These are phyloP conservation scores for Notamacropus eugenii DNA, from an alignment of 2,797 vertebrate species.

Conservation along the genomic window DNA sequence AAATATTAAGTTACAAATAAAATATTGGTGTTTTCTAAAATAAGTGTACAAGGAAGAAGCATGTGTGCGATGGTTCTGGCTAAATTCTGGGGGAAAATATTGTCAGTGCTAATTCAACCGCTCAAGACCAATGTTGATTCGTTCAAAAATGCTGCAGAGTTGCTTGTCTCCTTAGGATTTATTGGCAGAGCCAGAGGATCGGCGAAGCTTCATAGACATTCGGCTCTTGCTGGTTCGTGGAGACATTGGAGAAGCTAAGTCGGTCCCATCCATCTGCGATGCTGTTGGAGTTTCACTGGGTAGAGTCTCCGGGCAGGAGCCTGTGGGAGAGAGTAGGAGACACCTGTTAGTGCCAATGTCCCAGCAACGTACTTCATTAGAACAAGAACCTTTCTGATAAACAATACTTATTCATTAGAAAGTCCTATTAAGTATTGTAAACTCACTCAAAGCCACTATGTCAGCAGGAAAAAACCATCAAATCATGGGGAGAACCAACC, in stretches of 20 bases:
- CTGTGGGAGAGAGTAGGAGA: conserved; percentile 85
- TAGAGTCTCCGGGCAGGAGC: conserved; percentile 94
- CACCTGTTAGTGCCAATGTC: conserved; percentile 45
- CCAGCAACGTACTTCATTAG: background rate
- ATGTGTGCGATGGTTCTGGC: conserved; percentile 46
- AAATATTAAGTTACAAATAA: conserved; percentile 83
- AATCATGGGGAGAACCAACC: conserved; percentile 52
- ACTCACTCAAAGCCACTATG: conserved; percentile 33
- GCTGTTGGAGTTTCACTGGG: conserved; percentile 91
- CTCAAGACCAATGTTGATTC: conserved; percentile 11
- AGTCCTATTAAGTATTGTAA: conserved; percentile 50
- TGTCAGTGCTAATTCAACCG: conserved; percentile 58
- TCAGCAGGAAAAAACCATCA: conserved; percentile 55
- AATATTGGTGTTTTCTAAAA: conserved; percentile 86
- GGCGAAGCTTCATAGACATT: conserved; percentile 99
- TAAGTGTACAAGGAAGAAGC: conserved; percentile 73
- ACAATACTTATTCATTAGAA: conserved; percentile 43
- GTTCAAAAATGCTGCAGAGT: conserved; percentile 61
- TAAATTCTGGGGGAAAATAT: conserved; percentile 41
- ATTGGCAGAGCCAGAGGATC: conserved; percentile 98
- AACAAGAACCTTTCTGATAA: conserved; percentile 28
- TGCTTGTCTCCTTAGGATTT: conserved; percentile 89
- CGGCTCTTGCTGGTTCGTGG: conserved; percentile 99
- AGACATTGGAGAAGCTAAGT: conserved; percentile 96
- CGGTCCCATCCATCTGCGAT: conserved; percentile 90